Evolutionary conservation across 2,113 vertebrate genomes (phyloP).

Genomic region (Nibea coibor): DNA sequence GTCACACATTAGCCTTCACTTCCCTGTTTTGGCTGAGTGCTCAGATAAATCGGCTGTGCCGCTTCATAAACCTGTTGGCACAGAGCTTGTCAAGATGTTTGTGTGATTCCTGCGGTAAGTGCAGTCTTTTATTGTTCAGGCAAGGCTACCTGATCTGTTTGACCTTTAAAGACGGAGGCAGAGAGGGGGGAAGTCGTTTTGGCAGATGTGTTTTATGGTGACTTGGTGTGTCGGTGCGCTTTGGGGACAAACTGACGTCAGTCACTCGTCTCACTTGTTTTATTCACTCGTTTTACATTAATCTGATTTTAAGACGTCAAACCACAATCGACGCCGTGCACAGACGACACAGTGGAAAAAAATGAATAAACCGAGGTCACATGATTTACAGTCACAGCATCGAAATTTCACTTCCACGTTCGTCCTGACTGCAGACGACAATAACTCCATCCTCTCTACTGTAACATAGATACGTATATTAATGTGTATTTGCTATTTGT

Average conservation of each 20-base stretch:
- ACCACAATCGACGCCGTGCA: background rate
- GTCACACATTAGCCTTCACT: slow-evolving; percentile 55
- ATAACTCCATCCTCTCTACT: background rate
- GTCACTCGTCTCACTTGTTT: slow-evolving; percentile 1
- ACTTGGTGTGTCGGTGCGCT: background rate
- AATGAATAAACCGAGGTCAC: slow-evolving; percentile 19
- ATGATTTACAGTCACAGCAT: slow-evolving; percentile 44
- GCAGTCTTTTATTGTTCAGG: slow-evolving; percentile 41
- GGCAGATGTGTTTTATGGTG: slow-evolving; percentile 14
- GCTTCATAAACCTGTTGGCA: slow-evolving; percentile 53
- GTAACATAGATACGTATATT: background rate
- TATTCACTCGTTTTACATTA: background rate
- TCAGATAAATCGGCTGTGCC: slow-evolving; percentile 45
- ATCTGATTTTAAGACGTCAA: background rate
- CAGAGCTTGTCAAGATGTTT: slow-evolving; percentile 54
- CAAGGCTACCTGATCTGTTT: slow-evolving; percentile 27
- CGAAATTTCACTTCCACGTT: slow-evolving; percentile 38
- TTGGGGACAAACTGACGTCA: background rate
- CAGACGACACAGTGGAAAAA: background rate
- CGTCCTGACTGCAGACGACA: background rate
- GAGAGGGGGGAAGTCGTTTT: background rate
- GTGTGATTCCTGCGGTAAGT: slow-evolving; percentile 76
- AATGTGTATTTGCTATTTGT: background rate
- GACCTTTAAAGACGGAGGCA: slow-evolving; percentile 15
- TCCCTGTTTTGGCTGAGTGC: slow-evolving; percentile 67